Evolutionary conservation across 2,113 vertebrate genomes (phyloP).

Genomic region (Neopipo cinnamomea): DNA sequence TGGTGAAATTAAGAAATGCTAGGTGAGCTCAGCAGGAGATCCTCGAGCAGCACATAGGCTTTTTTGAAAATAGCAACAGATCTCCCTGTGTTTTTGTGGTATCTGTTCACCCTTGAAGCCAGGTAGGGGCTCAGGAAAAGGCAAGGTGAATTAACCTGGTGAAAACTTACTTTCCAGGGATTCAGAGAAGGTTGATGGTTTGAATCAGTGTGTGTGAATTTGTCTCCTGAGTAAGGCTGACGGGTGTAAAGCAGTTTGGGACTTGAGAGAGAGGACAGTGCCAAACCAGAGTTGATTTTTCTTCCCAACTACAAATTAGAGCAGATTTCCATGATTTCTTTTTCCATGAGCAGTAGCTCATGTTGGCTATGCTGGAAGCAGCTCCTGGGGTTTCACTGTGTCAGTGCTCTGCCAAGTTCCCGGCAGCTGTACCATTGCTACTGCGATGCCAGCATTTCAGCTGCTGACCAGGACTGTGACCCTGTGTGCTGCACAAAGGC

Average conservation of each 20-base stretch:
- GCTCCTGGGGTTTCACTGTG: neutral
- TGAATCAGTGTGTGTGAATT: neutral
- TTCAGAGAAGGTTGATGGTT: accelerated
- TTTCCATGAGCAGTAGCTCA: neutral
- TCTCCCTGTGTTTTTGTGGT: neutral
- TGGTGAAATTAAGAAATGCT: neutral
- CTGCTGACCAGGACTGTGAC: neutral
- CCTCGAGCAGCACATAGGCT: neutral
- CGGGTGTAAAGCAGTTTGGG: neutral
- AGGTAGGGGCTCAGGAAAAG: neutral
- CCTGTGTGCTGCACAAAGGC: neutral
- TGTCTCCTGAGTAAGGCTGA: neutral
- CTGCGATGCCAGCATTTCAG: neutral
- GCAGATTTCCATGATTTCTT: neutral
- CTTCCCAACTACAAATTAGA: neutral
- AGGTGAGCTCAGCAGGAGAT: neutral
- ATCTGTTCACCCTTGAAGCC: neutral
- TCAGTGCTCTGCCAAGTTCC: neutral
- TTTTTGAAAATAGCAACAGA: neutral
- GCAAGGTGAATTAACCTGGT: neutral
- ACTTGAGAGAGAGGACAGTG: neutral
- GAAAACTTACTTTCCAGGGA: neutral
- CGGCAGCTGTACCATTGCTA: neutral
- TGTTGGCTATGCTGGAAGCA: accelerated
- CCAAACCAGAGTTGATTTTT: neutral